Evolutionary conservation across 2,797 vertebrate species (phyloP).

Genomic region (Pelobates cultripes): DNA sequence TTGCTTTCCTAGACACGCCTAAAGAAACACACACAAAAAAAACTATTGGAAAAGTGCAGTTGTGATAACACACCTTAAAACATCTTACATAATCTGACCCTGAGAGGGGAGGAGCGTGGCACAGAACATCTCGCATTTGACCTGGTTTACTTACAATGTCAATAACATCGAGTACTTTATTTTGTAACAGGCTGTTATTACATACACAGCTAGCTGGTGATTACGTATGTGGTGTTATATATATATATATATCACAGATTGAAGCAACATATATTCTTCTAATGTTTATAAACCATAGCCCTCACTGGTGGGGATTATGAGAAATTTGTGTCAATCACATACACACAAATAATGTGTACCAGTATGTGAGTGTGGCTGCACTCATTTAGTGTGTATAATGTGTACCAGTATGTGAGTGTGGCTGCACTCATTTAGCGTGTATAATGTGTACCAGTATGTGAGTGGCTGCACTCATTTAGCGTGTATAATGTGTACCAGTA

Average conservation of each 20-base stretch:
- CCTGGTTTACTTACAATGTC: slow-evolving; percentile 41
- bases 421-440: too few species aligned
- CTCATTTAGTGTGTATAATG: too few species aligned
- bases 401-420: too few species aligned
- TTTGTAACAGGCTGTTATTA: slow-evolving; percentile 41
- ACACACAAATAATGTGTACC: too few species aligned
- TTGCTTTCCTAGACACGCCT: slow-evolving; percentile 44
- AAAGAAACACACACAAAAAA: slow-evolving; percentile 25
- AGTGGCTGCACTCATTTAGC: too few species aligned
- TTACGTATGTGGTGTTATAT: background rate
- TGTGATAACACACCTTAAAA: slow-evolving; percentile 3
- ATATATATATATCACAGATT: background rate
- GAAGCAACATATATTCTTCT: background rate
- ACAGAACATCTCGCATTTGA: slow-evolving; percentile 36
- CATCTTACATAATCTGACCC: slow-evolving; percentile 49
- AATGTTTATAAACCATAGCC: background rate
- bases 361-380: too few species aligned
- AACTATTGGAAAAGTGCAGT: slow-evolving; percentile 36
- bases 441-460: too few species aligned
- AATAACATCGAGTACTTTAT: slow-evolving; percentile 33
- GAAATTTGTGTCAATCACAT: background rate
- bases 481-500: too few species aligned
- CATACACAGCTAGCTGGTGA: background rate
- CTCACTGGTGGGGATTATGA: background rate
- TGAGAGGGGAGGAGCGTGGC: slow-evolving; percentile 15